Evolutionary conservation across 37 sponge, comb jelly and placozoan species (phyloP).

Genomic region (Theonella swinhoei): DNA sequence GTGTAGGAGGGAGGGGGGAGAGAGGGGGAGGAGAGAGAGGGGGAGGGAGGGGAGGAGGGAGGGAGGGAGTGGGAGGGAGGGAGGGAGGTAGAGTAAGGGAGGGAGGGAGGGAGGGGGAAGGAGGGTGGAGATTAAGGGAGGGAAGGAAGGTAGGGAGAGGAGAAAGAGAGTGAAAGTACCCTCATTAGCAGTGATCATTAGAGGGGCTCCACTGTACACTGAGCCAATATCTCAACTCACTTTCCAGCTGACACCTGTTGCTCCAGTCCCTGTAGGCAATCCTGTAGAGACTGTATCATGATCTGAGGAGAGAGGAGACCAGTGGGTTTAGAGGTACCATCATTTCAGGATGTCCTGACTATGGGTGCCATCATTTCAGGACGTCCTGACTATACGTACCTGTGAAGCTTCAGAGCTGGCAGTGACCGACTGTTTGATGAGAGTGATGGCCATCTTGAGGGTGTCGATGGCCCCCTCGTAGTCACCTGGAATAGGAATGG

Average conservation of each 20-base stretch:
- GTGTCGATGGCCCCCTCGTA: constrained; percentile 83
- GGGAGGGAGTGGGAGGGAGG: neutral
- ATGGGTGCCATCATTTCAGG: no score
- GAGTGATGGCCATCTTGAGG: constrained; percentile 82
- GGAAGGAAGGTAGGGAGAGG: neutral
- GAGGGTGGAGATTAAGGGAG: neutral
- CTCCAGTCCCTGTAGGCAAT: constrained; percentile 74
- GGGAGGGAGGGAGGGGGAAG: neutral
- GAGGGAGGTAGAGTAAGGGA: neutral
- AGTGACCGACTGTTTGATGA: constrained; percentile 87
- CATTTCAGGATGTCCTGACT: no score
- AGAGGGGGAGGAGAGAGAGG: neutral
- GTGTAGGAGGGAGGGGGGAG: neutral
- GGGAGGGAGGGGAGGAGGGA: neutral
- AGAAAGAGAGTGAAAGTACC: no score
- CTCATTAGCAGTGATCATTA: neutral
- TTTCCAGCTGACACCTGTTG: constrained; percentile 18
- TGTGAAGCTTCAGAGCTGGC: constrained; percentile 69
- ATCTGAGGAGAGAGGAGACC: constrained; percentile 27
- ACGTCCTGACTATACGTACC: constrained; percentile 40
- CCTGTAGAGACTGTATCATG: constrained; percentile 80
- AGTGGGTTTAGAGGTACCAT: no score
- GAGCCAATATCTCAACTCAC: neutral
- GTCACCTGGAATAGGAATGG: constrained; percentile 71
- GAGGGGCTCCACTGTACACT: neutral